These are phyloP conservation scores for Oscheius myriophilus DNA, from an alignment of 2,888 invertebrate genomes.

Conservation along the genomic window DNA sequence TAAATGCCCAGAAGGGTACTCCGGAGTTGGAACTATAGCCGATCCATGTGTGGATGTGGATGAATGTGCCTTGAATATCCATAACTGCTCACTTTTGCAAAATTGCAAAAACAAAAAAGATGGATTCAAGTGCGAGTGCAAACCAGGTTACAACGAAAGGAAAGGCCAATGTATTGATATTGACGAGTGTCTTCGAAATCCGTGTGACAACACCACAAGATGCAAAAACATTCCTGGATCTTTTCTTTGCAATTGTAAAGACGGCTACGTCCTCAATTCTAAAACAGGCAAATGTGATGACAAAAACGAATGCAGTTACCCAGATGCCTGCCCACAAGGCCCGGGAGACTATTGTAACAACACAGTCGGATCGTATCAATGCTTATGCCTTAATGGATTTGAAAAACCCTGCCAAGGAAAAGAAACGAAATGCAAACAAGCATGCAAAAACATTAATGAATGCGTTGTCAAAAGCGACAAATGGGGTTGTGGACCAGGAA, in stretches of 20 bases:
- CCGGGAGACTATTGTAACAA: slow-evolving; percentile 5
- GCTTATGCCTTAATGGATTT: slow-evolving; percentile 8
- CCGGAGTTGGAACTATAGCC: slow-evolving; percentile 24
- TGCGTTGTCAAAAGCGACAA: neutral
- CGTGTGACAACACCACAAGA: slow-evolving; percentile 32
- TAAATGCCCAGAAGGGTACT: slow-evolving; percentile 15
- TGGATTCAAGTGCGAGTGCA: slow-evolving; percentile 12
- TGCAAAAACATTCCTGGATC: slow-evolving; percentile 35
- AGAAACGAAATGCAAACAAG: neutral
- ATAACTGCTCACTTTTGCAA: slow-evolving; percentile 18
- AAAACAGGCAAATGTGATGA: neutral
- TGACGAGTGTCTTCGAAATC: slow-evolving; percentile 48
- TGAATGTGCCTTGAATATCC: slow-evolving; percentile 5
- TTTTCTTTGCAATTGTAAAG: slow-evolving; percentile 8
- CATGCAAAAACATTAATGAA: slow-evolving; percentile 13
- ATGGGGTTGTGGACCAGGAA: slow-evolving; percentile 7
- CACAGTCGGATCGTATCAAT: slow-evolving; percentile 11
- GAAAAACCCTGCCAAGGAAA: neutral
- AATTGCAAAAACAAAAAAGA: slow-evolving; percentile 6
- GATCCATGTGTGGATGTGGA: slow-evolving; percentile 18
- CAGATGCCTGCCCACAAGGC: neutral
- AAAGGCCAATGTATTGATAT: slow-evolving; percentile 49
- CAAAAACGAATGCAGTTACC: slow-evolving; percentile 19
- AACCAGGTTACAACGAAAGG: slow-evolving; percentile 11
- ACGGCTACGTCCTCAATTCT: neutral